Percentiles rank a stretch among this genome's conserved stretches.
phyloP scores from a whole-genome alignment of 2,797 vertebrate species.

The Coregonus suidteri region DNA sequence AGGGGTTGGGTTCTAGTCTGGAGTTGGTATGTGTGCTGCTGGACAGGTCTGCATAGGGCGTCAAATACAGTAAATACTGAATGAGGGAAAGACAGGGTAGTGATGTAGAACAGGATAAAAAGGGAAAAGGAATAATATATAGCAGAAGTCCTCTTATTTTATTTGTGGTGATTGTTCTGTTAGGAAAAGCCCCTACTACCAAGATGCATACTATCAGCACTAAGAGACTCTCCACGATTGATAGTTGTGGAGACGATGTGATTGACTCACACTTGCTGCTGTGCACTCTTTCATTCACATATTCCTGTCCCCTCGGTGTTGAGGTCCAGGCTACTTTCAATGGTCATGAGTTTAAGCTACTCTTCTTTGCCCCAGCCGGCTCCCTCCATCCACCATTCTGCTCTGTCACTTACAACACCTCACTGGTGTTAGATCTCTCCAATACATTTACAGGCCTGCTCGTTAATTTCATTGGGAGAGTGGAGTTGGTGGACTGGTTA shows the following conservation, averaged over 20 bases:
- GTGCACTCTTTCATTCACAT: not conserved
- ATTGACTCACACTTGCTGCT: not conserved
- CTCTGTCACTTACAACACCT: slow-evolving; percentile 28
- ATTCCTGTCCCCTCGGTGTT: not conserved
- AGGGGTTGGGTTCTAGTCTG: slow-evolving; percentile 19
- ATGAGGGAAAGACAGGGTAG: slow-evolving; percentile 40
- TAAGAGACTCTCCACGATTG: slow-evolving; percentile 16
- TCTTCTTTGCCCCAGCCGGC: slow-evolving; percentile 4
- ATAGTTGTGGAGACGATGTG: not conserved
- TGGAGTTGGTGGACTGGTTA: slow-evolving; percentile 49
- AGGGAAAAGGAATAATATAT: slow-evolving; percentile 39
- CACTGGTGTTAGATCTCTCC: slow-evolving; percentile 38
- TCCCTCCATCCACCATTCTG: slow-evolving; percentile 40
- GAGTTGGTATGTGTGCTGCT: slow-evolving; percentile 31
- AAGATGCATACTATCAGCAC: slow-evolving; percentile 28
- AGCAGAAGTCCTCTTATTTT: slow-evolving; percentile 22
- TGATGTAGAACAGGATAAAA: slow-evolving; percentile 59
- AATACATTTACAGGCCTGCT: slow-evolving; percentile 67
- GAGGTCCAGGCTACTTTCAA: not conserved
- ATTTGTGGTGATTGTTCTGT: slow-evolving; percentile 4
- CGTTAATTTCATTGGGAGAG: slow-evolving; percentile 39
- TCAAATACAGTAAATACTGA: slow-evolving; percentile 21
- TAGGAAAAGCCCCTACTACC: slow-evolving; percentile 30
- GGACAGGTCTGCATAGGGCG: slow-evolving; percentile 24
- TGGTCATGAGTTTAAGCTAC: not conserved